Evolutionary conservation across 1,140 invertebrate species (phyloP).

Genomic region (Helicoverpa armigera): DNA sequence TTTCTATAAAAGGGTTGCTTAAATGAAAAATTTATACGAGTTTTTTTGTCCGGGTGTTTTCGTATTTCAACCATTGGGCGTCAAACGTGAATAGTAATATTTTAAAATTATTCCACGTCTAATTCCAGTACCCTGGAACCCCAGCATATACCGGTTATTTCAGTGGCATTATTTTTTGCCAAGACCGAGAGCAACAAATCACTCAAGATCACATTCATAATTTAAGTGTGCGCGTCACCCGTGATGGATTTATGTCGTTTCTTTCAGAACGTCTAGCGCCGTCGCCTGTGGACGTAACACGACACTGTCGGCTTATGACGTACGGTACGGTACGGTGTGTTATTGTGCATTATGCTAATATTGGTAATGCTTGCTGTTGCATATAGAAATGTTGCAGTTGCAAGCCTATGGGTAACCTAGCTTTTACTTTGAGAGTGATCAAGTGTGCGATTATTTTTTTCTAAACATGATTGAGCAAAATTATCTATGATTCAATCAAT

Average conservation of each 20-base stretch:
- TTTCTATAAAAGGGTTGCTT: slow-evolving; percentile 17
- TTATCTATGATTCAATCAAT: too few relatives aligned
- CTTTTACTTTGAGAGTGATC: not conserved
- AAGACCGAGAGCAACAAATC: slow-evolving; percentile 40
- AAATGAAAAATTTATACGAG: slow-evolving; percentile 15
- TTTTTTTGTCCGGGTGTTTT: not conserved
- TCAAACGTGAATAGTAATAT: not conserved
- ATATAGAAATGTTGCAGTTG: not conserved
- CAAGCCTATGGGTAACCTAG: not conserved
- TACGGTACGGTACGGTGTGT: not conserved
- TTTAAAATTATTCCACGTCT: slow-evolving; percentile 5
- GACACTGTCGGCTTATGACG: slow-evolving; percentile 12
- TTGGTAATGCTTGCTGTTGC: not conserved
- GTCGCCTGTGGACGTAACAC: slow-evolving; percentile 5
- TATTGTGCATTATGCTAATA: slow-evolving; percentile 4
- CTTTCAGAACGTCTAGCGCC: slow-evolving; percentile 39
- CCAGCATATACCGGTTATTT: slow-evolving; percentile 36
- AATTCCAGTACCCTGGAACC: slow-evolving; percentile 10
- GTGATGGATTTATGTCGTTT: slow-evolving; percentile 50
- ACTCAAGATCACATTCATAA: slow-evolving; percentile 51
- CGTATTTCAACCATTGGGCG: not conserved
- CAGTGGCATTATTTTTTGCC: slow-evolving; percentile 48
- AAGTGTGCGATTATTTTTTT: not conserved
- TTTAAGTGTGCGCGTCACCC: slow-evolving; percentile 44
- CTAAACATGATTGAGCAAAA: not conserved